Evolutionary conservation across 2,113 vertebrate species (phyloP).

Genomic region (Stigmatopora argus): DNA sequence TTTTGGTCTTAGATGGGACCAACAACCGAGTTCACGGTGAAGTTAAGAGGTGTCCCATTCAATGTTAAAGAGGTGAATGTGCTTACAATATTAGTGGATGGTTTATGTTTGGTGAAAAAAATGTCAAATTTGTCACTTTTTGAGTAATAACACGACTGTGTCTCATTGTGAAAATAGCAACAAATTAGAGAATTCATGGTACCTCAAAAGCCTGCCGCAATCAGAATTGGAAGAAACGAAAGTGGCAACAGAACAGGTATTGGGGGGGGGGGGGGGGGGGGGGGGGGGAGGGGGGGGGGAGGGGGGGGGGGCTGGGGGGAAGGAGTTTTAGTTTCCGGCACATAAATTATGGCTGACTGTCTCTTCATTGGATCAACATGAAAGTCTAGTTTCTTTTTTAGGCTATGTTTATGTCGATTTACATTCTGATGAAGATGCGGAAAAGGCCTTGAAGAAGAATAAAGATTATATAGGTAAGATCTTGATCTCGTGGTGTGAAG

Average conservation of each 20-base stretch:
- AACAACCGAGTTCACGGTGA: constrained; percentile 77
- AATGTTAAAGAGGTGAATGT: constrained; percentile 81
- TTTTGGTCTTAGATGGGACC: constrained; percentile 57
- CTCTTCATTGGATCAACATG: not conserved
- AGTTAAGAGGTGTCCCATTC: constrained; percentile 81
- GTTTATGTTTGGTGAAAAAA: not conserved
- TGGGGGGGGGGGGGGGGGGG: no score
- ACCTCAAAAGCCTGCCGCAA: constrained; percentile 82
- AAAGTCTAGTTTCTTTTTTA: constrained; percentile 48
- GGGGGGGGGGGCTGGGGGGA: no score
- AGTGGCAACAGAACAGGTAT: constrained; percentile 83
- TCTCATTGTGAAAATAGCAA: constrained; percentile 65
- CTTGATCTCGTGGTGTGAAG: not conserved
- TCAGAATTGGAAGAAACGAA: constrained; percentile 77
- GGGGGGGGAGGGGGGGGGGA: no score
- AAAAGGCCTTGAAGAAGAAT: constrained; percentile 81
- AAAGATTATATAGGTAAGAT: constrained; percentile 88
- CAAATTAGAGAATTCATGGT: constrained; percentile 85
- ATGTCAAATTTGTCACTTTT: not conserved
- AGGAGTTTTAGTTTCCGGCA: not conserved
- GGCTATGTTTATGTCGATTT: constrained; percentile 91
- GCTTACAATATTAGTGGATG: not conserved
- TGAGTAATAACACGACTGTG: not conserved
- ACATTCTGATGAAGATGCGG: constrained; percentile 79
- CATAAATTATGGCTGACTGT: not conserved